phyloP scores from a whole-genome alignment of 2,797 vertebrate genomes.

The Halcyon leucocephala region DNA sequence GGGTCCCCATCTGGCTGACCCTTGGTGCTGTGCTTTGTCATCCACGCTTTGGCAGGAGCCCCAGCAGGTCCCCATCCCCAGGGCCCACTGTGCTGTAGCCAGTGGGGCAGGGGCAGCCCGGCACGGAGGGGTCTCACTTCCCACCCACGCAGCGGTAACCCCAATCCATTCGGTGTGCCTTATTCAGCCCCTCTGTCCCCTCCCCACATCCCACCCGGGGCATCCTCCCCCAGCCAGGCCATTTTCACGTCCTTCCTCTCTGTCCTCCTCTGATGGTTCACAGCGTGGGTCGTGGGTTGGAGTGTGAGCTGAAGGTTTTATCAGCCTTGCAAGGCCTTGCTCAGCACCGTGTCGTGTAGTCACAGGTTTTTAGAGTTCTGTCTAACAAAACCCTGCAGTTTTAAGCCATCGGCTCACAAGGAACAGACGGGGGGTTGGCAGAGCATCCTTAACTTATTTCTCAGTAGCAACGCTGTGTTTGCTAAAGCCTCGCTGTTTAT shows the following conservation, averaged over 20 bases:
- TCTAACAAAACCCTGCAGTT: background rate
- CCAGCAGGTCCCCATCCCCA: background rate
- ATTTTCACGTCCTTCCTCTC: background rate
- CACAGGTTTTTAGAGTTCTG: background rate
- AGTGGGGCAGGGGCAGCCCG: background rate
- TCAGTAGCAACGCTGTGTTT: background rate
- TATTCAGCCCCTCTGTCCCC: slow-evolving; percentile 30
- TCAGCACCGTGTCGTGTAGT: accelerated
- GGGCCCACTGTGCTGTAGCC: background rate
- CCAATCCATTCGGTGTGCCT: slow-evolving; percentile 58
- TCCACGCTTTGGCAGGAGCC: background rate
- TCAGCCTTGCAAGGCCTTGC: background rate
- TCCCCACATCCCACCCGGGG: background rate
- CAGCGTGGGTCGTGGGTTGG: accelerated
- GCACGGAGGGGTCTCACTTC: background rate
- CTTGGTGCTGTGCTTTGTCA: slow-evolving; percentile 21
- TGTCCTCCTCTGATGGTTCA: background rate
- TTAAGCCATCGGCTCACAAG: background rate
- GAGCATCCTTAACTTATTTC: slow-evolving; percentile 17
- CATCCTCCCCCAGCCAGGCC: background rate
- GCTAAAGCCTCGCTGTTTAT: background rate
- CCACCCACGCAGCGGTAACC: background rate
- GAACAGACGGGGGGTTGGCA: background rate
- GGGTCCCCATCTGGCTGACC: background rate
- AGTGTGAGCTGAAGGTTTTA: background rate